Percentiles rank a stretch among this genome's conserved stretches.
Conservation (phyloP, 2,888 invertebrate genomes). For the Eupithecia exiguata region DNA sequence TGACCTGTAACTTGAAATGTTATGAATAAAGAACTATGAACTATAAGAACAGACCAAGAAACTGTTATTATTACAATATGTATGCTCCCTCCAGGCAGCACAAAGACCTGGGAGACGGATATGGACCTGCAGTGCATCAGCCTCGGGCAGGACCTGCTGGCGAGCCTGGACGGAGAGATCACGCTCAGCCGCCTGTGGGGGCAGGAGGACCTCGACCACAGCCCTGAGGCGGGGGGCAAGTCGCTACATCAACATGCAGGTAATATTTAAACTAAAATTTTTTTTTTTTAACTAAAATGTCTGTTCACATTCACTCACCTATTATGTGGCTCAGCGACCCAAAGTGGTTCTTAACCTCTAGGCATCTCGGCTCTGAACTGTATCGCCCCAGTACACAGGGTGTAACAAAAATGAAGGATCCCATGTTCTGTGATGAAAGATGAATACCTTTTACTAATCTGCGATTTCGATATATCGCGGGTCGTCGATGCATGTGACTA, state of each 20-base stretch:
- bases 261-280: no score
- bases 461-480: no score
- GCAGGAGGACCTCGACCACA: conserved; percentile 64
- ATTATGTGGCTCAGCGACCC: background rate
- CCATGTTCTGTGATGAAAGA: no score
- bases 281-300: background rate
- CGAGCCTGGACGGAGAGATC: conserved; percentile 78
- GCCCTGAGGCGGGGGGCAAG: conserved; percentile 64
- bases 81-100: conserved; percentile 58
- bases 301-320: background rate
- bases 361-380: background rate
- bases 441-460: no score
- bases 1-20: no score
- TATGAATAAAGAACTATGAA: no score
- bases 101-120: conserved; percentile 85
- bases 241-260: conserved; percentile 78
- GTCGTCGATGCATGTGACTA: no score
- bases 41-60: no score
- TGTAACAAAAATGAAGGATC: no score
- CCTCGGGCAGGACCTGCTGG: conserved; percentile 84
- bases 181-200: conserved; percentile 79
- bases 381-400: background rate
- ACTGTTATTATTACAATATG: background rate
- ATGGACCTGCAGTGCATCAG: conserved; percentile 85
- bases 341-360: background rate